Conservation (phyloP, 2,888 invertebrate genomes). For the Rhamphomyia laevipes region DNA sequence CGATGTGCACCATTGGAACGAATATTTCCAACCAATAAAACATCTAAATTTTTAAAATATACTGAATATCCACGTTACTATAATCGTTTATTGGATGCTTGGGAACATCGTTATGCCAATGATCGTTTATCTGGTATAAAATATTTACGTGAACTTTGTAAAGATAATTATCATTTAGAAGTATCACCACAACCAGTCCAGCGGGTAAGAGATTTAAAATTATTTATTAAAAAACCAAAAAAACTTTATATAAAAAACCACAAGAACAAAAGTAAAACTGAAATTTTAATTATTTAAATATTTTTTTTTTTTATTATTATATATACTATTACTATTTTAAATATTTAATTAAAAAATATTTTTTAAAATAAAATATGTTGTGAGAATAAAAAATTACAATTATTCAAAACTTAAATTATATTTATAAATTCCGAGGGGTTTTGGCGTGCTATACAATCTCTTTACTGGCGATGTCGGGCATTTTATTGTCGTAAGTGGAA, state of each 20-base stretch:
- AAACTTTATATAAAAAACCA: neutral
- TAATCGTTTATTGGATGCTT: slow-evolving; percentile 83
- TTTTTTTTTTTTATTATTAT: neutral
- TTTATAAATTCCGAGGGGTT: slow-evolving; percentile 31
- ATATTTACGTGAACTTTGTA: slow-evolving; percentile 51
- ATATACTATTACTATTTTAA: neutral
- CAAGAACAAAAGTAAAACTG: neutral
- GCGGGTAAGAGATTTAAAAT: slow-evolving; percentile 39
- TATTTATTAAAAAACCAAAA: neutral
- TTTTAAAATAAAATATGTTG: neutral
- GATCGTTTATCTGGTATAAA: slow-evolving; percentile 45
- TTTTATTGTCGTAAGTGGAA: slow-evolving; percentile 35
- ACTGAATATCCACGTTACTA: slow-evolving; percentile 80
- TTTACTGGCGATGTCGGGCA: slow-evolving; percentile 38
- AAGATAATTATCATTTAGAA: slow-evolving; percentile 58
- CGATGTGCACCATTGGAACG: slow-evolving; percentile 57
- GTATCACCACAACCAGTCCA: slow-evolving; percentile 49
- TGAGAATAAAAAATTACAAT: neutral
- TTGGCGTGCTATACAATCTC: slow-evolving; percentile 36
- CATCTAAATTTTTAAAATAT: slow-evolving; percentile 67
- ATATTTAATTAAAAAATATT: neutral
- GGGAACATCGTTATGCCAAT: slow-evolving; percentile 66
- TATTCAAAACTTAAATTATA: too few species aligned
- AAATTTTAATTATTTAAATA: neutral
- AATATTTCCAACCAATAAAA: slow-evolving; percentile 68